These are phyloP conservation scores for Typhlomys cinereus DNA, from an alignment of 2,113 vertebrate genomes.

Conservation along the genomic window DNA sequence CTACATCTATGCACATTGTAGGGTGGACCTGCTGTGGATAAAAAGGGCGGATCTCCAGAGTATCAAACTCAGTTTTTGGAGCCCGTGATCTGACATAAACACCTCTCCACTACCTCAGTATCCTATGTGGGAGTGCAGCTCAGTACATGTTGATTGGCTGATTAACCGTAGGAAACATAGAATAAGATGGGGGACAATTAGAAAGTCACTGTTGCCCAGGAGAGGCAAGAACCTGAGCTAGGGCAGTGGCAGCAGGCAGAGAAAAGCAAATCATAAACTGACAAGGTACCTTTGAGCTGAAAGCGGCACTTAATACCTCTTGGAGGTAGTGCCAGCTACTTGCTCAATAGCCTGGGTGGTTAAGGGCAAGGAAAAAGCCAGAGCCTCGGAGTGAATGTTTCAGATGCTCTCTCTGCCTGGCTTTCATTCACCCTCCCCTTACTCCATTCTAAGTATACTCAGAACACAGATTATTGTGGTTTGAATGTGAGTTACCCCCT, in stretches of 20 bases:
- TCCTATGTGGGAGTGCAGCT: not conserved
- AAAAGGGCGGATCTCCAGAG: not conserved
- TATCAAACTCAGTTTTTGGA: not conserved
- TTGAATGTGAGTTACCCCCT: too few relatives aligned
- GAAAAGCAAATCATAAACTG: not conserved
- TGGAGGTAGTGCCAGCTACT: not conserved
- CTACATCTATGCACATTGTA: not conserved
- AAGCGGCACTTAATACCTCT: not conserved
- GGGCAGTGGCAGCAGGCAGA: not conserved
- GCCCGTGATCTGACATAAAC: not conserved
- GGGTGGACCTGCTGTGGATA: not conserved
- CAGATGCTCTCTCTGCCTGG: not conserved
- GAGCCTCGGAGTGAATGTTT: not conserved
- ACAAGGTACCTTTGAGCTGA: not conserved
- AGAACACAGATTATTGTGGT: not conserved
- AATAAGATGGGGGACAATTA: not conserved
- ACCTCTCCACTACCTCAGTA: not conserved
- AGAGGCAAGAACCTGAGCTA: not conserved
- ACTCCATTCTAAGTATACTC: not conserved
- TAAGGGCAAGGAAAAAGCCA: not conserved
- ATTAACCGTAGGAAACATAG: not conserved
- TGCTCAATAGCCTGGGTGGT: not conserved
- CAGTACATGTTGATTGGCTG: not conserved
- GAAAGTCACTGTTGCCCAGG: not conserved
- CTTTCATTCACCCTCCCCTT: not conserved